These are phyloP conservation scores for Apodemus sylvaticus DNA, from an alignment of 2,113 vertebrate species.

Conservation along the genomic window DNA sequence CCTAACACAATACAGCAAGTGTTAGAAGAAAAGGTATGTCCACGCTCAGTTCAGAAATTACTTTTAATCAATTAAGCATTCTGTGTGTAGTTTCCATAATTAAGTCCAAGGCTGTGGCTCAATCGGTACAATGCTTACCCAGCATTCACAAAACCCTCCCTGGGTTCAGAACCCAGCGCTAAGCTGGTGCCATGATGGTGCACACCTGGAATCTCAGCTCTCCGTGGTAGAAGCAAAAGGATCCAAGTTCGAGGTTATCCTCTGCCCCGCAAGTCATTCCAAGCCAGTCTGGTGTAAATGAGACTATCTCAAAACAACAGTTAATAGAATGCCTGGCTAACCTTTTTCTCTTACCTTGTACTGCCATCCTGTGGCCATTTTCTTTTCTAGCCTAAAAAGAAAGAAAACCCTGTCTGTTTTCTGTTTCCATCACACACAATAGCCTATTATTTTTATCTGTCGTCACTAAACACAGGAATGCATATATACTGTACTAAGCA, in stretches of 20 bases:
- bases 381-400: conserved; percentile 22
- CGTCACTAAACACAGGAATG: background rate
- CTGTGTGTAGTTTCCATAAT: conserved; percentile 6
- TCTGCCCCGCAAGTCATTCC: background rate
- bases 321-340: background rate
- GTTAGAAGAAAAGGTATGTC: background rate
- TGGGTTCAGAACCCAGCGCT: background rate
- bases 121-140: background rate
- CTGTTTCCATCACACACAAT: background rate
- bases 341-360: conserved; percentile 67
- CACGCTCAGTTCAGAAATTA: background rate
- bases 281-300: background rate
- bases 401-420: conserved; percentile 45
- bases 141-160: background rate
- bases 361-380: conserved; percentile 79
- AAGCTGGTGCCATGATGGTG: background rate
- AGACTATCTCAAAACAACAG: background rate
- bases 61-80: conserved; percentile 29
- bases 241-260: background rate
- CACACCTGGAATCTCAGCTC: background rate
- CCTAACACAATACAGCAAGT: background rate
- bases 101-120: background rate
- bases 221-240: background rate
- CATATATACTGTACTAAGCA: too few species aligned
- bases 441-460: background rate